phyloP scores from a whole-genome alignment of 2,797 vertebrate genomes.

The Nasua narica region DNA sequence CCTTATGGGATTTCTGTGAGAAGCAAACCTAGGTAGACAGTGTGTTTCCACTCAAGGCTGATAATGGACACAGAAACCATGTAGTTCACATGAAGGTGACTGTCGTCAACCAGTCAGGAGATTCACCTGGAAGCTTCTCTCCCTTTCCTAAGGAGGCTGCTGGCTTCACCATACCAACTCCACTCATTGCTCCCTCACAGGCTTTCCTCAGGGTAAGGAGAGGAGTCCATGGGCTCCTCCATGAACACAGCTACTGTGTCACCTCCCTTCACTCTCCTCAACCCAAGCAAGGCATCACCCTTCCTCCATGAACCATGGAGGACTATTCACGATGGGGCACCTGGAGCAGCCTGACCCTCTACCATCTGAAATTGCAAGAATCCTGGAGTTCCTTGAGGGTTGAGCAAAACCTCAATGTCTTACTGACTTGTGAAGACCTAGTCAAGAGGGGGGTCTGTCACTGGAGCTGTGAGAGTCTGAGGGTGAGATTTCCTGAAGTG shows the following conservation, averaged over 20 bases:
- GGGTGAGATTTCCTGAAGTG: neutral
- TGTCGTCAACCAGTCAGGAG: neutral
- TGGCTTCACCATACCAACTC: neutral
- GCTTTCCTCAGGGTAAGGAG: neutral
- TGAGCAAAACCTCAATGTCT: neutral
- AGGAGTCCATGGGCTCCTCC: too few species aligned
- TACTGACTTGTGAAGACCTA: neutral
- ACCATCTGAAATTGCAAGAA: fast-evolving
- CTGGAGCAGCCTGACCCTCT: neutral
- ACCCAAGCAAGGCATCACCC: too few species aligned
- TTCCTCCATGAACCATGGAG: neutral
- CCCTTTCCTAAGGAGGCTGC: neutral
- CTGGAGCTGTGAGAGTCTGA: neutral
- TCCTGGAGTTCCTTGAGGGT: neutral
- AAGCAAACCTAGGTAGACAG: neutral
- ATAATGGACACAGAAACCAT: neutral
- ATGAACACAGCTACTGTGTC: neutral
- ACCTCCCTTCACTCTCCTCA: neutral
- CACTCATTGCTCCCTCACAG: too few species aligned
- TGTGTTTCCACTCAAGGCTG: neutral
- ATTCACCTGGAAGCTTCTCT: neutral
- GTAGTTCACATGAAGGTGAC: neutral
- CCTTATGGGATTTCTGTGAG: neutral
- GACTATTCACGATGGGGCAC: neutral
- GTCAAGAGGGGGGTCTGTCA: neutral